Percentiles rank a stretch among this genome's conserved stretches.
phyloP scores from a whole-genome alignment of 2,888 invertebrate species.

The Chaitophorus viminalis region DNA sequence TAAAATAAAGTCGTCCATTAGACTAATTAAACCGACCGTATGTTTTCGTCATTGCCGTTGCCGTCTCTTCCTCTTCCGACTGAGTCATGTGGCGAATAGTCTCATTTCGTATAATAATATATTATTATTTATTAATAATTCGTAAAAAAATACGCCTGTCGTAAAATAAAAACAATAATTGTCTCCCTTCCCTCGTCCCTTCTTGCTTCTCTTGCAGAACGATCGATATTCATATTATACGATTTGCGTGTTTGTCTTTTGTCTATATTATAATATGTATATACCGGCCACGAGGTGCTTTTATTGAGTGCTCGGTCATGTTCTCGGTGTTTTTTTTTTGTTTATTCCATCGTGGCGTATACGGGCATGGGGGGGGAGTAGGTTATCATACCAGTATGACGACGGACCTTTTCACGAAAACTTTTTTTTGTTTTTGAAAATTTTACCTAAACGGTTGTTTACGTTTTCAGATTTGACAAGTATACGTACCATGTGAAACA shows the following conservation, averaged over 20 bases:
- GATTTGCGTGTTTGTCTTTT: not conserved
- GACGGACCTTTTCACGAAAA: not conserved
- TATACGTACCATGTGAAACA: no score
- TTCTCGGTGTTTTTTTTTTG: not conserved
- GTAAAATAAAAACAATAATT: not conserved
- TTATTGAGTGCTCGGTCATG: conserved; percentile 40
- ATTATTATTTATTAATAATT: conserved; percentile 1
- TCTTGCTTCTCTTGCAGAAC: not conserved
- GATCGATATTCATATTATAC: conserved; percentile 7
- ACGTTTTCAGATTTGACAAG: not conserved
- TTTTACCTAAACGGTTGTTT: not conserved
- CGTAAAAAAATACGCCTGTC: not conserved
- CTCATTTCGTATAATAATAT: not conserved
- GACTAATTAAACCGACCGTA: conserved; percentile 37
- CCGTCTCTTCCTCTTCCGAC: not conserved
- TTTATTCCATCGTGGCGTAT: no score
- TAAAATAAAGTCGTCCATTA: conserved; percentile 20
- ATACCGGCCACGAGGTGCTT: not conserved
- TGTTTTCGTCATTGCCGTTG: not conserved
- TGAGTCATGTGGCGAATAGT: not conserved
- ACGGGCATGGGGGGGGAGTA: not conserved
- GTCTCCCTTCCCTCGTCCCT: not conserved
- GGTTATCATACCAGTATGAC: not conserved
- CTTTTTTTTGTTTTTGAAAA: not conserved
- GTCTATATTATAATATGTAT: not conserved